Base-by-base conservation (phyloP, 1,140 invertebrate genomes). In the Neuroterus valhalla region DNA sequence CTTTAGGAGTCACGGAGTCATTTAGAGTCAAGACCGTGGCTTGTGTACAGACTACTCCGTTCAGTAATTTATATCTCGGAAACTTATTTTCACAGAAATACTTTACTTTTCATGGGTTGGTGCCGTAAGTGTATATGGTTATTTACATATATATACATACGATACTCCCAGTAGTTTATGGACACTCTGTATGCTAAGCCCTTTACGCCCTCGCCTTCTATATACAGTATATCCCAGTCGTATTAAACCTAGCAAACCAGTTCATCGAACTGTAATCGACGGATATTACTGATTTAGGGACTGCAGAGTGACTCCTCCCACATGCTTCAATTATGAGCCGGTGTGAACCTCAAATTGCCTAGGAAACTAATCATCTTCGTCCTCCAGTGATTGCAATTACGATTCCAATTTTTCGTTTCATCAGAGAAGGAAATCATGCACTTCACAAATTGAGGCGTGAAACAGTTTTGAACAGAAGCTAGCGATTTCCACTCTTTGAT, bases 231-330 rank as follows among this genome's bases (percentile, higher is more conserved):
- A 62, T 31, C 23, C 12, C n/a, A 38, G 55, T 31, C 26, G n/a
- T 62, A 62, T 62, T 62, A 62, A 62, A 62, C 26, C 55, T 62
- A 15, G n/a, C 55, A 62, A 62, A 62, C 31, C 55, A 62, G 55
- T 62, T 62, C 55, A 62, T 62, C 55, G 55, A 62, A 62, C 55
- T 62, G 55, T 31, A 62, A 62, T 23, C 55, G 31, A 62, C 55
- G 55, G 55, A 62, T 62, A 62, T 62, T 62, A 62, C 26, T 62
- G 21, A 62, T 62, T 62, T 62, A 62, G 55, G 55, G 55, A 62
- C 55, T 62, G 55, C n/a, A 62, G 23, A 38, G 55, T 55, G 26
- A 21, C 52, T 62, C 31, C 23, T 62, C 11, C 23, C 23, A 26
- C 21, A 26, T 62, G 52, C 26, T 12, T 62, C 52, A 23, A 62